Evolutionary conservation across 2,888 invertebrate species (phyloP), one percentile per base, ranked within the genome.

Genomic region (Hemicrepidius hirtus): DNA sequence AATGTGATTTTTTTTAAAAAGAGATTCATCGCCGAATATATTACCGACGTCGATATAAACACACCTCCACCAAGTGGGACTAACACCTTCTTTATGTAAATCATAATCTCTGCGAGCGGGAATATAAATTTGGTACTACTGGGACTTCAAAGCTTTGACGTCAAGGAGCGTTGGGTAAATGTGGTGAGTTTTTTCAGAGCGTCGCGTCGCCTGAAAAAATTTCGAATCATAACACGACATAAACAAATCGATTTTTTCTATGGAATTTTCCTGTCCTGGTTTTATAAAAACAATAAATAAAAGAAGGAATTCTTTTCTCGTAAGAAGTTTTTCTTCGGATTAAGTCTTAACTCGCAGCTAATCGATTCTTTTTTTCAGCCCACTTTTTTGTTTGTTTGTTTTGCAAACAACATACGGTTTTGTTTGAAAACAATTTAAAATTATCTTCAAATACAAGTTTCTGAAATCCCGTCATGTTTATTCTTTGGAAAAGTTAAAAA

Each of bases 31-130:
- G 35, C 18, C 3, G 18, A 57, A 37, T 40, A 21, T 12, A 37
- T 57, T 20, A 57, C 37, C 20, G 3, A 20, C 21, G 12, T 18
- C 32, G 32, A 55, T 35, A 57, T 37, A 57, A 57, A 37, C 18
- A 37, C 57, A 37, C 57, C 57, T 35, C 35, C 37, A 28, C 50
- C 50, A 37, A 37, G 28, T 24, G 60, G 44, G 18, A 41, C 60
- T 44, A 60, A 44, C 40, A 60, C 40, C 60, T 44, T 60, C 41
- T 60, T 60, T 60, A 60, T 60, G 60, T 60, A 60, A 60, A 60
- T 60, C 44, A 60, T 60, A 60, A 60, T 44, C 41, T 60, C 24
- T 41, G 16, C 24, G 44, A 24, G 44, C 24, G 44, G 13, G 44
- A 41, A 28, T 44, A 44, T 60, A 60, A 60, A 60, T 60, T 40